These are phyloP conservation scores for Melopsittacus undulatus DNA, from an alignment of 2,797 vertebrate species.

Conservation along the genomic window DNA sequence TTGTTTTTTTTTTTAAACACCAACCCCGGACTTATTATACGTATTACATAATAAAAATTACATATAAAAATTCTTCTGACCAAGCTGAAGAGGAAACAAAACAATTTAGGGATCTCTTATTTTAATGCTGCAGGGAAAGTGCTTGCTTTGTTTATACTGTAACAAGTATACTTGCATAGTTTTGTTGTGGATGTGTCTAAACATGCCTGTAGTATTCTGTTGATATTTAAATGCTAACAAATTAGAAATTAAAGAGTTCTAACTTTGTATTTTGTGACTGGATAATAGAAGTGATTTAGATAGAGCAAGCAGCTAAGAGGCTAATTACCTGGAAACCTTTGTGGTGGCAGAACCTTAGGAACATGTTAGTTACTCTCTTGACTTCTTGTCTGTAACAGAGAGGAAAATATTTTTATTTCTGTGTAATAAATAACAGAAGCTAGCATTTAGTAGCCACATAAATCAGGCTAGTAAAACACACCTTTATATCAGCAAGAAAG, in stretches of 20 bases:
- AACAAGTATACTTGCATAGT: background rate
- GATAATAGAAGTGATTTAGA: background rate
- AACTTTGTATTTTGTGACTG: background rate
- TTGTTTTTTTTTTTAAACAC: background rate
- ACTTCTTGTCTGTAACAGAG: background rate
- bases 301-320: background rate
- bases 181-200: background rate
- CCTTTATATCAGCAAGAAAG: background rate
- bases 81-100: background rate
- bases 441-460: background rate
- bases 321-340: background rate
- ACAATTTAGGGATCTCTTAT: background rate
- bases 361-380: background rate
- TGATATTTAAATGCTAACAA: conserved; percentile 33
- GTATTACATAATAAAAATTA: background rate
- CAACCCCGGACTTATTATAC: background rate
- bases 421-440: background rate
- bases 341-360: background rate
- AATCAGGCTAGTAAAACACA: background rate
- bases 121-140: background rate
- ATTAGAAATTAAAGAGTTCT: background rate
- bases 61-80: background rate
- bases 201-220: background rate
- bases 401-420: background rate
- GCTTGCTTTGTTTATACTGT: background rate